Base-by-base conservation (phyloP, 2,888 invertebrate species). In the Heteromurus nitidus region DNA sequence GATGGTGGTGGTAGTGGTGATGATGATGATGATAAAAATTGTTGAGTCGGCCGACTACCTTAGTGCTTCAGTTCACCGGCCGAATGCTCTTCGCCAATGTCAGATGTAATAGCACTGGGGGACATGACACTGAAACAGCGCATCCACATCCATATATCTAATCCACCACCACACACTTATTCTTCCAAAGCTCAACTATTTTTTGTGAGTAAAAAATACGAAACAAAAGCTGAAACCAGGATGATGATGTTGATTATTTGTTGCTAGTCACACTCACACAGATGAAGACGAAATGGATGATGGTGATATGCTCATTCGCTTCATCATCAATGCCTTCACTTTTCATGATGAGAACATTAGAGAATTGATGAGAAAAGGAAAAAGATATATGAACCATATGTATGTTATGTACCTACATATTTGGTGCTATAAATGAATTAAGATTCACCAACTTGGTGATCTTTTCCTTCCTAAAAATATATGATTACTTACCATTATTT, bases 11-110 rank as follows among this genome's bases (percentile, higher is more conserved):
- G n/a, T n/a, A n/a, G n/a, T n/a, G n/a, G n/a, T n/a, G n/a, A n/a
- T n/a, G n/a, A 47, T 69, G 44, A 69, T n/a, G 77, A 77, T 69
- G 64, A 76, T 70, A 79, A 79, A 79, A 77, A 70, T 60, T 62
- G 70, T 76, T 76, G 36, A 76, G 76, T 79, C 79, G 79, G 79
- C 79, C 79, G 79, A 79, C 79, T 79, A 79, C 79, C 79, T 79
- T 79, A 79, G 70, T 79, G 70, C 70, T 72, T 79, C 79, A 79
- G 79, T 79, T 79, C 79, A 79, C 64, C 79, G 79, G 79, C 79
- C 79, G 79, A 79, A 79, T 79, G 79, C 79, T 79, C 79, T 79
- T 79, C 79, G 79, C 79, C 79, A 79, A 79, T 79, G 79, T 79
- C 79, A 79, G 79, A 79, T 70, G 70, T 79, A 79, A 79, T 79